Evolutionary conservation across 2,113 vertebrate species (phyloP).

Genomic region (Microtus ochrogaster): DNA sequence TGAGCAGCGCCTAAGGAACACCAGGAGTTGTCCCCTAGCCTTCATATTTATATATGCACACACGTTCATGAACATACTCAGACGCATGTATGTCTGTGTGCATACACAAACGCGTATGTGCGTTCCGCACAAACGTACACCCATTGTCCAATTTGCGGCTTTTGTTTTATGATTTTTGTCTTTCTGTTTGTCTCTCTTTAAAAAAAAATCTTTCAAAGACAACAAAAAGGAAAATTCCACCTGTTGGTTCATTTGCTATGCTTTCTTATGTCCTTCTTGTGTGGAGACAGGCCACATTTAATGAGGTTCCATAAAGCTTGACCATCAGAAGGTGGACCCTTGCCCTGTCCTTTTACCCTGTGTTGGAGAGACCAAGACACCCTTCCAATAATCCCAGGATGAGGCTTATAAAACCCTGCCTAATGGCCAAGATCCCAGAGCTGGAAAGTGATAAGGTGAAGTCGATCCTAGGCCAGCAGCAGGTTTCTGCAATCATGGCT

Average conservation of each 20-base stretch:
- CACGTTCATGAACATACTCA: not conserved
- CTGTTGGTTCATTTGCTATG: not conserved
- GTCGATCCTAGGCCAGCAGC: not conserved
- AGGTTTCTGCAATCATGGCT: no score
- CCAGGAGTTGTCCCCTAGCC: no score
- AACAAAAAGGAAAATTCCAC: not conserved
- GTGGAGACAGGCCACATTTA: not conserved
- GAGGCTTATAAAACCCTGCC: rapidly evolving
- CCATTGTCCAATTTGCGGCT: not conserved
- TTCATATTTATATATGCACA: not conserved
- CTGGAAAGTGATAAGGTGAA: not conserved
- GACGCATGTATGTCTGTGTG: no score
- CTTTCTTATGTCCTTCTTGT: not conserved
- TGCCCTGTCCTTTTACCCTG: rapidly evolving
- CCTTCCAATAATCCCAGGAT: not conserved
- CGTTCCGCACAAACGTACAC: rapidly evolving
- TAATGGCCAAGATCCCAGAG: not conserved
- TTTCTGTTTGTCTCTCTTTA: not conserved
- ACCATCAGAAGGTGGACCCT: not conserved
- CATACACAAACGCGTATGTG: rapidly evolving
- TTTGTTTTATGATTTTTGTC: not conserved
- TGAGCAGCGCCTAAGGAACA: not conserved
- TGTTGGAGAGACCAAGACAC: no score
- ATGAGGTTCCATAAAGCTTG: not conserved
- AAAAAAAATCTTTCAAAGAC: not conserved